Evolutionary conservation across 2,888 invertebrate genomes (phyloP), one percentile per base, ranked within the genome.

Genomic region (Limenitis camilla): DNA sequence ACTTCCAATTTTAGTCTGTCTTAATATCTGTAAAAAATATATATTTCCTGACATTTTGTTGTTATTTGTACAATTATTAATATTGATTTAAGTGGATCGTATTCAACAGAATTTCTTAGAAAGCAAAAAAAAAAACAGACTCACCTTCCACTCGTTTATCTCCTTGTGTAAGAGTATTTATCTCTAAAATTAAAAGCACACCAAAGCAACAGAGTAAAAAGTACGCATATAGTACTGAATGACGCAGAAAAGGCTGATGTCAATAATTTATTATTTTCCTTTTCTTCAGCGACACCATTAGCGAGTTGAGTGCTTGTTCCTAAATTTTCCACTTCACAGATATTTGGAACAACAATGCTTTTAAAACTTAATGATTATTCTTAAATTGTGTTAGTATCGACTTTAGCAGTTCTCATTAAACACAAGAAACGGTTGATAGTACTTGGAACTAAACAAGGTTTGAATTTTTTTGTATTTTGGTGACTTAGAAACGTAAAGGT

Each of bases 191-290:
- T 45, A 45, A 11, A 36, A 19, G 5, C 35, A 6, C 11, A 45
- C 9, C 38, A 29, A 38, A 9, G 36, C 45, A 9, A 6, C 2
- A 45, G 29, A 45, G 11, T 45, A 45, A 45, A n/a, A 44, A 43
- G 31, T 27, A 28, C 39, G 32, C 40, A 44, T 28, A 38, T 38
- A 19, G n/a, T 4, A 30, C 5, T 39, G 31, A 49, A 10, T 45
- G 39, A 42, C 29, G 38, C 33, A 10, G 27, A 43, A 6, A 28
- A 38, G 31, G 19, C 55, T 78, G 44, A 51, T 51, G 80, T 81
- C 80, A 81, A 84, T 82, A 82, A 81, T 78, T 79, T 79, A 81
- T 83, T 81, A 80, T 81, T 78, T 81, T 81, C 76, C 70, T 76
- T 80, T 76, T 76, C 76, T 76, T 76, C 78, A 80, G 73, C 71